These are phyloP conservation scores for Alaudala cheleensis DNA, from an alignment of 2,113 vertebrate genomes.

Conservation along the genomic window DNA sequence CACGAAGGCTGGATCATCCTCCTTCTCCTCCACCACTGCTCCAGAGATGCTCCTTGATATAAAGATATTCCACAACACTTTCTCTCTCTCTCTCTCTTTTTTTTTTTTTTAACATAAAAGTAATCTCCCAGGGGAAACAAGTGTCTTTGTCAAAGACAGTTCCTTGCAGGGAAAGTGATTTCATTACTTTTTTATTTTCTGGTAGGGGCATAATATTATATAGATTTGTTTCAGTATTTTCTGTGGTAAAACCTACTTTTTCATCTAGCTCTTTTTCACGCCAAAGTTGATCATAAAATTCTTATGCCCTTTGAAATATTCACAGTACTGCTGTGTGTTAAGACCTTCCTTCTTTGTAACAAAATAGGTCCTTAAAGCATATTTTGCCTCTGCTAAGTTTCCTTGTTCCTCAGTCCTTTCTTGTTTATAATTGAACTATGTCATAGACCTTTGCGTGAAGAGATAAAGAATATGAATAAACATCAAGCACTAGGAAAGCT, in stretches of 20 bases:
- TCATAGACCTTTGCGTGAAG: not conserved
- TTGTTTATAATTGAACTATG: not conserved
- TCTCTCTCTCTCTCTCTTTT: no score
- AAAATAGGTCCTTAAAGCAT: not conserved
- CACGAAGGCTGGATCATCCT: rapidly evolving
- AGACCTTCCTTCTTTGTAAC: not conserved
- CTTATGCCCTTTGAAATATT: not conserved
- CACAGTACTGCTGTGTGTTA: not conserved
- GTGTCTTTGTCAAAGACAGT: not conserved
- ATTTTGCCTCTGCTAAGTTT: not conserved
- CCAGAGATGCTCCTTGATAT: rapidly evolving
- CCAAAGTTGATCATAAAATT: not conserved
- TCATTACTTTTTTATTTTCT: not conserved
- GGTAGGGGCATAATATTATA: not conserved
- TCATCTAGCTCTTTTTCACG: not conserved
- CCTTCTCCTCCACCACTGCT: not conserved
- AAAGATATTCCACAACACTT: not conserved
- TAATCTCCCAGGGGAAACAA: not conserved
- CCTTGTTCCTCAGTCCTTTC: not conserved
- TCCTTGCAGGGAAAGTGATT: not conserved
- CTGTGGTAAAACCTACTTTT: not conserved
- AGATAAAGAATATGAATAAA: not conserved
- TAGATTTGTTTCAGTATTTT: not conserved
- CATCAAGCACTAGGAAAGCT: not conserved
- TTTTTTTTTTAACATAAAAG: not conserved